Conservation (phyloP, 2,797 vertebrate species). For the Alectoris magna region DNA sequence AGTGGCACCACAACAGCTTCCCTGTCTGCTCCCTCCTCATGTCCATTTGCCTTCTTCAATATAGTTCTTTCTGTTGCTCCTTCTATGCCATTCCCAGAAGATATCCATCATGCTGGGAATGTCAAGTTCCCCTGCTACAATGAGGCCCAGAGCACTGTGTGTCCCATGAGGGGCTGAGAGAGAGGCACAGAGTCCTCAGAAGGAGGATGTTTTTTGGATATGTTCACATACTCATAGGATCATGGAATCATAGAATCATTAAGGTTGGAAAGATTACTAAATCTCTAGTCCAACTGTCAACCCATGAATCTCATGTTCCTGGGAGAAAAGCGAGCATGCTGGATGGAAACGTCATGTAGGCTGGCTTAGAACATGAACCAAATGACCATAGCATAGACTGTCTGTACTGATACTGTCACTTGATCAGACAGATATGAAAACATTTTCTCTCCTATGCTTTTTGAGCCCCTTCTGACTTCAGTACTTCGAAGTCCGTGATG, state of each 20-base stretch:
- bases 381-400: background rate
- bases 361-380: background rate
- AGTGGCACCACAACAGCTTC: background rate
- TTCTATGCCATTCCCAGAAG: background rate
- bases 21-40: background rate
- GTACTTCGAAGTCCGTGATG: rapidly evolving
- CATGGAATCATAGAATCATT: too few species aligned
- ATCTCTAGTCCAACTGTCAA: too few species aligned
- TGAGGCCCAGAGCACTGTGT: background rate
- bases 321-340: background rate
- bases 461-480: background rate
- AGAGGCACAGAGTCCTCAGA: background rate
- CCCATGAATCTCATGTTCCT: background rate
- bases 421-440: background rate
- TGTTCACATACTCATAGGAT: background rate
- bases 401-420: background rate
- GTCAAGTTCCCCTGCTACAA: background rate
- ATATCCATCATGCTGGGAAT: background rate
- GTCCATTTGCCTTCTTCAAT: background rate
- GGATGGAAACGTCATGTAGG: background rate
- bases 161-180: background rate
- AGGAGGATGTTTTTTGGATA: background rate
- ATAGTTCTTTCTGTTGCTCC: background rate
- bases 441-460: background rate
- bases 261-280: too few species aligned